Percentiles rank a stretch among this genome's conserved stretches.
Conservation (phyloP, 2,113 vertebrate genomes). For the Solea senegalensis region DNA sequence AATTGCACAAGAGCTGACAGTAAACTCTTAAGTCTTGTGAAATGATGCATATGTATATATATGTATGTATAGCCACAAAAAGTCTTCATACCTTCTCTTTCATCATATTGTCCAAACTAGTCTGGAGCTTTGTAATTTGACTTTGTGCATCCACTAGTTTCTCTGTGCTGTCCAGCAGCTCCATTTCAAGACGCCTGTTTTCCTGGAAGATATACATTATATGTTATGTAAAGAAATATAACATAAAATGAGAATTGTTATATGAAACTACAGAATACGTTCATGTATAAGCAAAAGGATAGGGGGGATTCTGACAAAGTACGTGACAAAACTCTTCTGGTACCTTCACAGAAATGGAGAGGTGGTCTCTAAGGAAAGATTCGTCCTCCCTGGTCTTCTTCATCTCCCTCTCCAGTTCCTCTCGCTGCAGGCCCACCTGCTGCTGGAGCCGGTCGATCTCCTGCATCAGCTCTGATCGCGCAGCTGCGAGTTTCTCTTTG, state of each 20-base stretch:
- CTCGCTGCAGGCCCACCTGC: conserved; percentile 85
- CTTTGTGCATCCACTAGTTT: conserved; percentile 85
- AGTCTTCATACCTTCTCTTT: conserved; percentile 86
- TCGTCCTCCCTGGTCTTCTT: conserved; percentile 88
- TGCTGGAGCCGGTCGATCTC: conserved; percentile 91
- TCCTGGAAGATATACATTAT: conserved; percentile 77
- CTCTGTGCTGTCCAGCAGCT: conserved; percentile 88
- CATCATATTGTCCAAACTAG: conserved; percentile 87
- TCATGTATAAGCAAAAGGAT: not conserved
- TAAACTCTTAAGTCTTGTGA: not conserved
- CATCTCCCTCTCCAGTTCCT: conserved; percentile 88
- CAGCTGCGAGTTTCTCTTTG: conserved; percentile 82
- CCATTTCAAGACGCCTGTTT: conserved; percentile 89
- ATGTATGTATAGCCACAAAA: not conserved
- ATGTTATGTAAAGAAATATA: not conserved
- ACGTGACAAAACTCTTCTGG: not conserved
- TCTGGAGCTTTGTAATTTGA: conserved; percentile 87
- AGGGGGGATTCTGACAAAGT: not conserved
- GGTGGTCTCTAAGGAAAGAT: conserved; percentile 87
- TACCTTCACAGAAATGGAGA: conserved; percentile 91
- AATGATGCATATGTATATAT: not conserved
- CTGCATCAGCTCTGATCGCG: conserved; percentile 84
- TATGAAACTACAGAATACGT: too few relatives aligned
- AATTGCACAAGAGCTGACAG: not conserved
- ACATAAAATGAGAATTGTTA: too few relatives aligned